Evolutionary conservation across 92 coral and sea anemone species (phyloP).

Genomic region (Isaurus tuberculatus): DNA sequence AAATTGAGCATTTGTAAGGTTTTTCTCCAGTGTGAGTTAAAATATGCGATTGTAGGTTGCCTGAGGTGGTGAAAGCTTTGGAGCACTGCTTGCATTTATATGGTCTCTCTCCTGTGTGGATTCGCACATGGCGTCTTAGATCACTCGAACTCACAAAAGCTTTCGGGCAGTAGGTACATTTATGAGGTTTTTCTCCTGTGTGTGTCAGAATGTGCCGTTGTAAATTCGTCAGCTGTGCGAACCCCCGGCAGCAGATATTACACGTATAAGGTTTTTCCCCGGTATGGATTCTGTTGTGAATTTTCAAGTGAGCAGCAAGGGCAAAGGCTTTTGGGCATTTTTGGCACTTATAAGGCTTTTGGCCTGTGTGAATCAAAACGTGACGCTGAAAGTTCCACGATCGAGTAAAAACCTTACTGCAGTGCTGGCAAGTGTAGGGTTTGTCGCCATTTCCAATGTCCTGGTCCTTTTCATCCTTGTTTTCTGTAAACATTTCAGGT

Average conservation of each 20-base stretch:
- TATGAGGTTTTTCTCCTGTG: conserved; percentile 98
- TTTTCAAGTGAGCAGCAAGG: conserved; percentile 97
- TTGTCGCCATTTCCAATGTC: conserved; percentile 77
- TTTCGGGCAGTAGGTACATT: conserved; percentile 97
- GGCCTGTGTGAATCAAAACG: conserved; percentile 97
- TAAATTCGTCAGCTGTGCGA: conserved; percentile 96
- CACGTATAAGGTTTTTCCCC: conserved; percentile 99
- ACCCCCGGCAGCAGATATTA: conserved; percentile 95
- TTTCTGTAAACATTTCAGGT: conserved; percentile 67
- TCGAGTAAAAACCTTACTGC: conserved; percentile 96
- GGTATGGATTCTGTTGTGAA: conserved; percentile 96
- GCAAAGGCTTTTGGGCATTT: conserved; percentile 99
- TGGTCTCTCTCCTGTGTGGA: conserved; percentile 97
- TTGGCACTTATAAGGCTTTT: conserved; percentile 97
- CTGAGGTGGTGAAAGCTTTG: conserved; percentile 98
- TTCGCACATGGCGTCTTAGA: conserved; percentile 93
- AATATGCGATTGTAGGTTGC: conserved; percentile 96
- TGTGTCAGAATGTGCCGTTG: conserved; percentile 97
- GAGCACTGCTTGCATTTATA: conserved; percentile 98
- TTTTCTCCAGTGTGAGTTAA: conserved; percentile 97
- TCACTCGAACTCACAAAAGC: conserved; percentile 99
- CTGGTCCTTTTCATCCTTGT: conserved; percentile 81
- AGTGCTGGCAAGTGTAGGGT: conserved; percentile 96
- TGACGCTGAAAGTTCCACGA: conserved; percentile 99
- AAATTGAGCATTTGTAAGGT: conserved; percentile 94